Conservation (phyloP, 2,888 invertebrate genomes). For the Brachycybe producta region DNA sequence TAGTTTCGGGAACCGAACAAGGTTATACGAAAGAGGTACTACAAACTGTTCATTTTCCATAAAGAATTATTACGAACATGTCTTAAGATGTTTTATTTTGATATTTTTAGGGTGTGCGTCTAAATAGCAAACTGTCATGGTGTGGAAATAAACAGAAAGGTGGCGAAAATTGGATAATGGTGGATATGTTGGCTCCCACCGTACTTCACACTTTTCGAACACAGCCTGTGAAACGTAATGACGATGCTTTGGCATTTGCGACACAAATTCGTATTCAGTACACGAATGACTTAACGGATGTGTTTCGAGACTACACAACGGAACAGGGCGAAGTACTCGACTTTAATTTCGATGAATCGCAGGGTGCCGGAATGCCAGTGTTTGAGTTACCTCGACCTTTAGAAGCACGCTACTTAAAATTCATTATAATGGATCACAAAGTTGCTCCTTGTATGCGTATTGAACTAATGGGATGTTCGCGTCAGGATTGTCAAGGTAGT, state of each 20-base stretch:
- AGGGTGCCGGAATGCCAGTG: constrained; percentile 71
- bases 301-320: constrained; percentile 81
- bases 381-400: constrained; percentile 79
- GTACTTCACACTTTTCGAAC: constrained; percentile 81
- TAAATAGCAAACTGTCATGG: constrained; percentile 71
- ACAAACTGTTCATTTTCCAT: no score
- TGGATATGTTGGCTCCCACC: constrained; percentile 71
- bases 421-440: constrained; percentile 70
- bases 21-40: constrained; percentile 67
- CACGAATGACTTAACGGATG: constrained; percentile 74
- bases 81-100: neutral
- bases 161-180: constrained; percentile 74
- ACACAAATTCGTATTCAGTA: constrained; percentile 79
- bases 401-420: constrained; percentile 74
- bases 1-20: constrained; percentile 64
- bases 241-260: constrained; percentile 67
- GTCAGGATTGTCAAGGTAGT: constrained; percentile 57
- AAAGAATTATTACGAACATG: neutral
- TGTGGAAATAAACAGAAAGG: constrained; percentile 75
- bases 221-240: constrained; percentile 68
- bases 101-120: constrained; percentile 54
- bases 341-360: constrained; percentile 59
- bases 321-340: constrained; percentile 68
- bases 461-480: constrained; percentile 84
- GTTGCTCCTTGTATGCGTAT: constrained; percentile 78